These are phyloP conservation scores for Aurelia sp. DNA, from an alignment of 30 jellyfish, hydroid and myxozoan species.

Conservation along the genomic window DNA sequence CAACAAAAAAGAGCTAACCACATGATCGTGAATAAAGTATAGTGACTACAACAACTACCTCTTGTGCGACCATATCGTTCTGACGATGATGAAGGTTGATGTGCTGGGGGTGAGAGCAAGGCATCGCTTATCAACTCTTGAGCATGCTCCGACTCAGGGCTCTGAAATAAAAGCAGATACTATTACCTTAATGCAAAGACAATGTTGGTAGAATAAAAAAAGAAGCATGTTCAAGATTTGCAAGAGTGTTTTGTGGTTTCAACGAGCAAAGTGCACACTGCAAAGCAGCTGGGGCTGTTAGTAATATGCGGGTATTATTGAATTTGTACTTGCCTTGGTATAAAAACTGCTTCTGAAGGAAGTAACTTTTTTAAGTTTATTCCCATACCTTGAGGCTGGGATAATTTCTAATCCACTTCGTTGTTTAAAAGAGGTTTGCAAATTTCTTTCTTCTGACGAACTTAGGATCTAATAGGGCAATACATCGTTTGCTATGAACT, in stretches of 20 bases:
- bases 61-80: conserved; percentile 51
- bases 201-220: not conserved
- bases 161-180: conserved; percentile 5
- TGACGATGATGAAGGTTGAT: conserved; percentile 31
- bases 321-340: too few relatives aligned
- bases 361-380: too few relatives aligned
- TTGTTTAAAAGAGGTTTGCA: too few relatives aligned
- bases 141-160: conserved; percentile 56
- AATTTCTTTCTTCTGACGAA: too few relatives aligned
- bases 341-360: too few relatives aligned
- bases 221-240: not conserved
- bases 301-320: not conserved
- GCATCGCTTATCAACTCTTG: conserved; percentile 43
- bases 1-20: too few relatives aligned
- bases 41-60: conserved; percentile 3
- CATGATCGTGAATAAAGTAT: too few relatives aligned
- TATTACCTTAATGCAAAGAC: not conserved
- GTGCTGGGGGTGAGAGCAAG: conserved; percentile 16
- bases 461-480: too few relatives aligned
- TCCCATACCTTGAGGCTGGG: too few relatives aligned
- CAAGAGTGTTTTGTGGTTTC: not conserved
- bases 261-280: not conserved
- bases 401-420: too few relatives aligned
- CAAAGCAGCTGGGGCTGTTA: not conserved
- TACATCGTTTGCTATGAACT: too few relatives aligned